Evolutionary conservation across 2,888 invertebrate species (phyloP).

Genomic region (Pteria penguin): DNA sequence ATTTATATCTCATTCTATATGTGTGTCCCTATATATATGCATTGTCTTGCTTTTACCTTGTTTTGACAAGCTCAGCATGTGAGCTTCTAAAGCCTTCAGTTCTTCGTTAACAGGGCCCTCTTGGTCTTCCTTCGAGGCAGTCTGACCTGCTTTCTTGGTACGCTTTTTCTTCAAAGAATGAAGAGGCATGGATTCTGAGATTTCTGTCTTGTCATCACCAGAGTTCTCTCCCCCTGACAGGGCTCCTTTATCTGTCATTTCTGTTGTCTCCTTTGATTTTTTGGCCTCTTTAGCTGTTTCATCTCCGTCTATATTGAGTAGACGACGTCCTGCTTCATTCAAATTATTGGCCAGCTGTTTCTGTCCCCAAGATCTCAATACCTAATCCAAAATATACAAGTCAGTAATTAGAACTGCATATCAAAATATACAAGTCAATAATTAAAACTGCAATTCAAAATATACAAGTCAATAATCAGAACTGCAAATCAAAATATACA

Average conservation of each 20-base stretch:
- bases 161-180: slow-evolving; percentile 66
- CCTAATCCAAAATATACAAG: too few species aligned
- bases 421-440: too few species aligned
- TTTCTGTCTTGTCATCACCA: slow-evolving; percentile 15
- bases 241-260: slow-evolving; percentile 27
- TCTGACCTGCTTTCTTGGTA: slow-evolving; percentile 44
- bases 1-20: too few species aligned
- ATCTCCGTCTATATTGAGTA: slow-evolving; percentile 66
- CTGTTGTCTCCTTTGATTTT: slow-evolving; percentile 16
- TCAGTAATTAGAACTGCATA: too few species aligned
- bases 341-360: slow-evolving; percentile 72
- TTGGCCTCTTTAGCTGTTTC: slow-evolving; percentile 43
- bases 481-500: too few species aligned
- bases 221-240: slow-evolving; percentile 26
- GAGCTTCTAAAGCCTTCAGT: slow-evolving; percentile 77
- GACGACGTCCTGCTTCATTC: slow-evolving; percentile 75
- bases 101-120: slow-evolving; percentile 75
- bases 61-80: slow-evolving; percentile 75
- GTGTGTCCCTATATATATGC: background rate
- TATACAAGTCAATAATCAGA: too few species aligned
- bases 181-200: slow-evolving; percentile 46
- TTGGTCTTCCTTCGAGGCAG: slow-evolving; percentile 60
- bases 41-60: slow-evolving; percentile 71
- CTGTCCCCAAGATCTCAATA: slow-evolving; percentile 77
- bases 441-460: too few species aligned